phyloP scores from a whole-genome alignment of 2,888 invertebrate genomes.

The Nomada fucata region DNA sequence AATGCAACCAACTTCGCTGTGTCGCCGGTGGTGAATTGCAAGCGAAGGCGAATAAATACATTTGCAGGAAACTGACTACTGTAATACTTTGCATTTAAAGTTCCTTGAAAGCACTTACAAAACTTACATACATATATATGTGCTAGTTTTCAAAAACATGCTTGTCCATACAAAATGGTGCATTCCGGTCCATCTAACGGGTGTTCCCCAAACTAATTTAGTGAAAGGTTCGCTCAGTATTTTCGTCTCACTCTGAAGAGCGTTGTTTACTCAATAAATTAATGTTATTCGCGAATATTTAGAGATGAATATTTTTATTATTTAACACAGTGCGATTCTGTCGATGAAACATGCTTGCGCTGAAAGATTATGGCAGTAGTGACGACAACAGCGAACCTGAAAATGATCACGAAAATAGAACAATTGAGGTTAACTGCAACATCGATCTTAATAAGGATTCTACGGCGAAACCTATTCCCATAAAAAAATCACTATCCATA shows the following conservation, averaged over 20 bases:
- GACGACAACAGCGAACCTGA: constrained; percentile 85
- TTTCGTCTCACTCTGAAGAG: neutral
- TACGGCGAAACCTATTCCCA: constrained; percentile 46
- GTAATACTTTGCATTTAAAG: too few relatives aligned
- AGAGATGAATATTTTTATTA: neutral
- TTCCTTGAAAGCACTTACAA: too few relatives aligned
- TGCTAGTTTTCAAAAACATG: too few relatives aligned
- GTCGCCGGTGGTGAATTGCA: too few relatives aligned
- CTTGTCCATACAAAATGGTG: neutral
- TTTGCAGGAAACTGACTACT: too few relatives aligned
- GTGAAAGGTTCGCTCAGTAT: neutral
- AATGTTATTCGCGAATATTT: neutral
- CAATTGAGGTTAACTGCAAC: constrained; percentile 80
- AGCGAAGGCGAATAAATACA: too few relatives aligned
- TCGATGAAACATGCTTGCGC: constrained; percentile 87
- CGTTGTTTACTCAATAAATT: constrained; percentile 6
- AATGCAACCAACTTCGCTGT: too few relatives aligned
- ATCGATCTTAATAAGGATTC: constrained; percentile 83
- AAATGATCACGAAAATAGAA: constrained; percentile 53
- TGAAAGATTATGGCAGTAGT: constrained; percentile 91
- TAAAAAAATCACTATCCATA: constrained; percentile 84
- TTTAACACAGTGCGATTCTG: neutral
- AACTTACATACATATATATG: too few relatives aligned
- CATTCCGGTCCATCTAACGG: neutral
- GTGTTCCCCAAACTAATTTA: neutral